Evolutionary conservation across 2,113 vertebrate species (phyloP).

Genomic region (Furnarius figulus): DNA sequence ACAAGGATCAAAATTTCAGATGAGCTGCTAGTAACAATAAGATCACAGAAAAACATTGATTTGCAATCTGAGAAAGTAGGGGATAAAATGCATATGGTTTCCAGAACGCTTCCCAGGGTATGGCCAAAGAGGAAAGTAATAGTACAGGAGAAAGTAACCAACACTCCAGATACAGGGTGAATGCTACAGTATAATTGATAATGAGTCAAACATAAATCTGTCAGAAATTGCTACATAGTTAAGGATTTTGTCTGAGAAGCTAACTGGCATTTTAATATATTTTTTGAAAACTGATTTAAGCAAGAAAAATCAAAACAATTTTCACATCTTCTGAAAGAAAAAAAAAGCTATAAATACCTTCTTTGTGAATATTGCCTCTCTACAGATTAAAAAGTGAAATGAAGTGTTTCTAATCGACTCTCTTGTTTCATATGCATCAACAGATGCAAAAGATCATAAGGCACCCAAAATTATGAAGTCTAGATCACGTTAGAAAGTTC

Average conservation of each 20-base stretch:
- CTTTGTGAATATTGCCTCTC: background rate
- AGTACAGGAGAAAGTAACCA: background rate
- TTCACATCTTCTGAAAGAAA: background rate
- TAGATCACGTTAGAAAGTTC: background rate
- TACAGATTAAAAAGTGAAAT: background rate
- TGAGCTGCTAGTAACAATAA: background rate
- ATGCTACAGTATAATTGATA: background rate
- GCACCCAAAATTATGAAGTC: background rate
- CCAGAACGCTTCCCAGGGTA: background rate
- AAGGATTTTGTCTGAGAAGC: background rate
- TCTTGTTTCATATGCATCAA: background rate
- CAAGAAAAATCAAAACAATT: background rate
- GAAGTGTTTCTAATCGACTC: background rate
- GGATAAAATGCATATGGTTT: background rate
- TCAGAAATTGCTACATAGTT: background rate
- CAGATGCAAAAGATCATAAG: background rate
- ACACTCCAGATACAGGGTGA: background rate
- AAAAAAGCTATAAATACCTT: background rate
- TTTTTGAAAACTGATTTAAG: background rate
- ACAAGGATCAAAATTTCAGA: background rate
- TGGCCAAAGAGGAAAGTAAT: background rate
- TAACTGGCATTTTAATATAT: background rate
- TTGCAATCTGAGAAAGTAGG: background rate
- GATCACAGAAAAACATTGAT: background rate
- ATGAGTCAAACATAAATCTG: background rate